Evolutionary conservation across 2,888 invertebrate species (phyloP), one percentile per base, ranked within the genome.

Genomic region (Pyralis farinalis): DNA sequence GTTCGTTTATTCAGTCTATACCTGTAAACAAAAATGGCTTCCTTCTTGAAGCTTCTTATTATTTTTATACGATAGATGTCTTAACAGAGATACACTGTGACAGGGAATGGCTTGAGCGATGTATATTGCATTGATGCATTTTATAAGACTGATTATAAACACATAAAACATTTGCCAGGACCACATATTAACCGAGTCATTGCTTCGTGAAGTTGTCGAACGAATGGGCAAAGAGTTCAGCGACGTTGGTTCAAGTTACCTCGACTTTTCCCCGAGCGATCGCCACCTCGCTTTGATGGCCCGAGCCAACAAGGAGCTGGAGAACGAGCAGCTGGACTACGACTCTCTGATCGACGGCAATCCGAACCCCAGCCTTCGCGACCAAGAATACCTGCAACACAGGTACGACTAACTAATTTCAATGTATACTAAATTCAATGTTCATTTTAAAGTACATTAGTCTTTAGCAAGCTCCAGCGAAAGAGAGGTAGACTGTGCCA

Each of bases 361-460:
- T 72, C 92, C 93, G 9, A 93, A 93, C 78, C 95, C 96, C 3
- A 95, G 95, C 53, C 90, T 96, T 46, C 91, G 97, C 16, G 97
- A 97, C 76, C 95, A 95, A 62, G 97, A 97, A 69, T 97, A 94
- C 67, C 68, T 97, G 57, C 95, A 95, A 67, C 97, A 97, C 76
- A 96, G 94, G 89, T 89, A 49, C 12, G 28, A n/a, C n/a, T n/a
- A n/a, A n/a, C n/a, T n/a, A n/a, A n/a, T n/a, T n/a, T n/a, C n/a
- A n/a, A n/a, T n/a, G n/a, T n/a, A n/a, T n/a, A n/a, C n/a, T n/a
- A n/a, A n/a, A n/a, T n/a, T n/a, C n/a, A n/a, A n/a, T n/a, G n/a
- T n/a, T n/a, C n/a, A n/a, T n/a, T n/a, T n/a, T n/a, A n/a, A n/a
- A n/a, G n/a, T n/a, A n/a, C n/a, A n/a, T n/a, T n/a, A n/a, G n/a